These are phyloP conservation scores for Leiothrix lutea DNA, from an alignment of 2,113 vertebrate genomes.

Conservation along the genomic window DNA sequence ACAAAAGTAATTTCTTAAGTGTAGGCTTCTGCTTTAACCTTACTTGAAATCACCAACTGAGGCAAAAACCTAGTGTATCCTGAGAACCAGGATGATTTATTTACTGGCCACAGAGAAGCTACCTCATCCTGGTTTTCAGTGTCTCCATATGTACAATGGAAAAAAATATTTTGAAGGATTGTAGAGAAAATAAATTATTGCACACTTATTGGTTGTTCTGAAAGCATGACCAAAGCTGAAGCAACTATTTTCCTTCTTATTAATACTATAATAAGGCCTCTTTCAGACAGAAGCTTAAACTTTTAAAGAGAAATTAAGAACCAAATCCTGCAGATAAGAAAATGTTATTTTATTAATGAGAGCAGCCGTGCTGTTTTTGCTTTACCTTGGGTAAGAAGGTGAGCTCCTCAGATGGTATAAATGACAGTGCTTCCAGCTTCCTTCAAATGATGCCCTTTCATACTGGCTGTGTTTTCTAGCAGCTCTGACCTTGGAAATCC, in stretches of 20 bases:
- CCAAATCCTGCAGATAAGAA: background rate
- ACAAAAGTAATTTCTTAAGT: background rate
- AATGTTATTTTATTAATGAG: background rate
- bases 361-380: background rate
- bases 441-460: background rate
- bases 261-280: background rate
- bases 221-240: background rate
- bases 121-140: background rate
- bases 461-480: background rate
- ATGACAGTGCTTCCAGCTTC: background rate
- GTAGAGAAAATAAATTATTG: background rate
- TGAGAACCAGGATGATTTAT: background rate
- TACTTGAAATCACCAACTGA: background rate
- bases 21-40: background rate
- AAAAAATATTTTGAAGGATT: background rate
- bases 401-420: background rate
- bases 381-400: background rate
- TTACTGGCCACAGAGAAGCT: background rate
- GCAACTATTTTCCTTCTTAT: background rate
- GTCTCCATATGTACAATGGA: background rate
- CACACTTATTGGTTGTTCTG: background rate
- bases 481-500: constrained; percentile 2
- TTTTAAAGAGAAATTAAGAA: background rate
- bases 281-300: background rate
- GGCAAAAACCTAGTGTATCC: background rate